These are phyloP conservation scores for Luffia ferchaultella DNA, from an alignment of 2,888 invertebrate genomes.

Conservation along the genomic window DNA sequence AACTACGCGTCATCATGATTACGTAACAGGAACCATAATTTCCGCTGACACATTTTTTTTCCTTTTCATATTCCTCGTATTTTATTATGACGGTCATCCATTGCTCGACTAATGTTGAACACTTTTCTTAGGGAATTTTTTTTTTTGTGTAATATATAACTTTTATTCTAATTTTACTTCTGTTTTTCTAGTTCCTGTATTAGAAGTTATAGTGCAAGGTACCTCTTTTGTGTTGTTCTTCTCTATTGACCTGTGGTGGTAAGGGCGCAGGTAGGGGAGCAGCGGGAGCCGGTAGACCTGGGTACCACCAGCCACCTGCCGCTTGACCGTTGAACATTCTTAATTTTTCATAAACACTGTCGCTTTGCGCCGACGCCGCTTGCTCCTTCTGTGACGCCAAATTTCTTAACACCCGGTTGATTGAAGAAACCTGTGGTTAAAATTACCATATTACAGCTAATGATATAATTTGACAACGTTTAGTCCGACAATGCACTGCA, in stretches of 20 bases:
- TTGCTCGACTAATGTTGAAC: no score
- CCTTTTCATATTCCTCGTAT: no score
- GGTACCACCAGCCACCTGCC: conserved; percentile 87
- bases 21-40: no score
- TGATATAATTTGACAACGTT: neutral
- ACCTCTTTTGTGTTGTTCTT: conserved; percentile 83
- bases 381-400: conserved; percentile 97
- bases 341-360: conserved; percentile 93
- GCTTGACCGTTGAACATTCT: conserved; percentile 94
- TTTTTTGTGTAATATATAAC: no score
- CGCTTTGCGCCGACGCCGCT: conserved; percentile 82
- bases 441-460: neutral
- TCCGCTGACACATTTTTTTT: no score
- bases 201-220: no score
- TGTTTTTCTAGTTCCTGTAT: no score
- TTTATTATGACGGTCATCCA: no score
- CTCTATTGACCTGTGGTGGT: conserved; percentile 66
- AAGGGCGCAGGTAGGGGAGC: conserved; percentile 77
- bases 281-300: conserved; percentile 75
- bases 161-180: no score
- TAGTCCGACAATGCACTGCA: neutral
- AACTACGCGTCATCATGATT: no score
- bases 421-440: conserved; percentile 86
- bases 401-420: conserved; percentile 96
- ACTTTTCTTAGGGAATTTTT: no score